These are phyloP conservation scores for Hystrix cristata DNA, from an alignment of 2,113 vertebrate genomes.

Conservation along the genomic window DNA sequence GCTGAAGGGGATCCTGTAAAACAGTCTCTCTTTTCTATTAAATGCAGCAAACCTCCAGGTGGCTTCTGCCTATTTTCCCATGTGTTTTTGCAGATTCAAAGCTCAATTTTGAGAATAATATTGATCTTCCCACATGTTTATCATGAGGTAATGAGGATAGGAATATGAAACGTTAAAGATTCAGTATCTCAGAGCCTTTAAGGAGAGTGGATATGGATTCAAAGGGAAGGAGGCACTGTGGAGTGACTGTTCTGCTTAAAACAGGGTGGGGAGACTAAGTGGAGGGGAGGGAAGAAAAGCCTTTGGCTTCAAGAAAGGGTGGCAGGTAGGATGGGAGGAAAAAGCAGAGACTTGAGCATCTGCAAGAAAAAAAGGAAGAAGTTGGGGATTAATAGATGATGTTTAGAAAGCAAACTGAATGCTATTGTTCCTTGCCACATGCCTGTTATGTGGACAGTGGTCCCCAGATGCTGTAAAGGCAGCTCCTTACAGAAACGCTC, in stretches of 20 bases:
- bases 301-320: not conserved
- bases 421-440: not conserved
- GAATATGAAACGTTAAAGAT: slow-evolving; percentile 47
- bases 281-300: not conserved
- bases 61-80: not conserved
- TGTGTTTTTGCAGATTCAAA: slow-evolving; percentile 1
- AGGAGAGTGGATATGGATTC: not conserved
- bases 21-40: not conserved
- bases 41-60: not conserved
- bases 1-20: not conserved
- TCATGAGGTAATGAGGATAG: slow-evolving; percentile 1
- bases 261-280: not conserved
- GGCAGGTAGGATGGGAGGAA: not conserved
- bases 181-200: not conserved
- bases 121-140: not conserved
- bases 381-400: not conserved
- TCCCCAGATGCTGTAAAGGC: too few species aligned
- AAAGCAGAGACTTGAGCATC: not conserved
- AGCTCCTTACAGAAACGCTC: not conserved
- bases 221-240: not conserved
- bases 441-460: not conserved
- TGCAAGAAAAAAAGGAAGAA: not conserved
- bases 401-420: not conserved
- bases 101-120: slow-evolving; percentile 18
- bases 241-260: not conserved